Evolutionary conservation across 2,113 vertebrate species (phyloP).

Genomic region (Hypanus sabinus): DNA sequence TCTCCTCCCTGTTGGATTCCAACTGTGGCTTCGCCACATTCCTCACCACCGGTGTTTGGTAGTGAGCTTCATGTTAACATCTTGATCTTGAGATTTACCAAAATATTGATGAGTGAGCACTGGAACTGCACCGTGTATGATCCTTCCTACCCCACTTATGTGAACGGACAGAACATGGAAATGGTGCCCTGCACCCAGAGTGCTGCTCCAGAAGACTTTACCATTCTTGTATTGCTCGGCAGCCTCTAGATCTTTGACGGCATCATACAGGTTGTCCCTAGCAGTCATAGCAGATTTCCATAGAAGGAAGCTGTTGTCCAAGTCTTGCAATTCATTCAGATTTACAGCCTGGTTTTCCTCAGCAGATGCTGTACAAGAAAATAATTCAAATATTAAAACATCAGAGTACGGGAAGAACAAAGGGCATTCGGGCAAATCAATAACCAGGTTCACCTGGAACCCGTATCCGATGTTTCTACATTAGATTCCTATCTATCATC

Average conservation of each 20-base stretch:
- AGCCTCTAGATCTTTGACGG: background rate
- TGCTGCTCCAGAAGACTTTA: background rate
- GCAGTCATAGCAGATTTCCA: background rate
- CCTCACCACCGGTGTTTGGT: background rate
- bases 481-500: background rate
- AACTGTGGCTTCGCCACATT: background rate
- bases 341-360: background rate
- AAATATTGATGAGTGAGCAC: background rate
- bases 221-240: conserved; percentile 21
- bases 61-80: background rate
- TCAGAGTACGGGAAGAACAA: background rate
- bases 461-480: background rate
- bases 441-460: too few species aligned
- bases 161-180: background rate
- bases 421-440: too few species aligned
- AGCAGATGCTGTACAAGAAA: background rate
- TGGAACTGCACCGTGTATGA: background rate
- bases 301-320: background rate
- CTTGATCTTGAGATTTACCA: too few species aligned
- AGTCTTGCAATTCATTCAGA: background rate
- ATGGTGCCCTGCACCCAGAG: background rate
- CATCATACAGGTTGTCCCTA: background rate
- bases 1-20: background rate
- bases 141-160: background rate
- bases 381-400: background rate